Base-by-base conservation (phyloP, 1,140 invertebrate species). In the Phymorhynchus buccinoides region DNA sequence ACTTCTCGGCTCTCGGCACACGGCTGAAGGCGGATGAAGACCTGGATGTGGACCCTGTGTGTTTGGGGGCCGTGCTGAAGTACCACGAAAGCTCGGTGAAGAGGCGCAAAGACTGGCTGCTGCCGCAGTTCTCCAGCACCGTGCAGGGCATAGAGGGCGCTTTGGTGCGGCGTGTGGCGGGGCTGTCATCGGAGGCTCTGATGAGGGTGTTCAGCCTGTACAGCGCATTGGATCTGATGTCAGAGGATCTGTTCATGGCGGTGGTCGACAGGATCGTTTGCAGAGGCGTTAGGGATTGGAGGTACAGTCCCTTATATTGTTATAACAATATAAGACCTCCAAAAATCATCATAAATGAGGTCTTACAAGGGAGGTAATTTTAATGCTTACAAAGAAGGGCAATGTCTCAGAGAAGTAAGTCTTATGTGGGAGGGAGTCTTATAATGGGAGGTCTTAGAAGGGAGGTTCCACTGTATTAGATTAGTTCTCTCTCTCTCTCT, bases 191-290 rank as follows among this genome's bases (percentile, higher is more conserved):
- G 73, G 56, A 83, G 39, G 39, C 81, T 7, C 4, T 83, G 37
- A 73, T 83, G 81, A 62, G 66, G n/a, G 62, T 83, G 37, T 30
- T 83, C 22, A 73, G 66, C 35, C 32, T 83, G 81, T 83, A 71
- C 41, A 71, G 73, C 66, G 42, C 62, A 22, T 39, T 83, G 1
- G 66, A 83, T 42, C 4, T 83, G 37, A 12, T 83, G 62, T 71
- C 81, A n/a, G 81, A 83, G 14, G 41, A 68, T 44, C 81, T 83
- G 9, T 83, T 83, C 81, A 71, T 73, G 81, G 81, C 62, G 0
- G 66, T 48, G 9, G 42, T 83, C 30, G 62, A 83, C 81, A 66
- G 81, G 37, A 73, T 83, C 32, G 14, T 30, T 6, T n/a, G 22
- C 66, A 68, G 30, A 71, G 81, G 81, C 27, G 3, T 83, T 6